Base-by-base conservation (phyloP, 2,888 invertebrate species). In the Drosophila anceps region DNA sequence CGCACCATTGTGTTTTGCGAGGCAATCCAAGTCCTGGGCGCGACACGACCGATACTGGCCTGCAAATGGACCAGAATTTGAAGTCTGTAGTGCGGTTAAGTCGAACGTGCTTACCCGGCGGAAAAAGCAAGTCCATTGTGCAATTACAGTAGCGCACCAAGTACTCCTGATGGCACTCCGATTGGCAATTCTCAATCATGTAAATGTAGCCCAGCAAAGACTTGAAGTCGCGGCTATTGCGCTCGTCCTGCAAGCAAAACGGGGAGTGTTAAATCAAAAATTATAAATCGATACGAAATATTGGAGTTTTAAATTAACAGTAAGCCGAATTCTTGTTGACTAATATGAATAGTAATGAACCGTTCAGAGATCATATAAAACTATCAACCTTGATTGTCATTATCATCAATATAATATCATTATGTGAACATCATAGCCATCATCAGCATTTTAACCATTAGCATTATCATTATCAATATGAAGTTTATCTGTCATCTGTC, bases 81-180 rank as follows among this genome's bases (percentile, higher is more conserved):
- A 62, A 58, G 65, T 61, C 58, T 66, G 48, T 48, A 41, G 18
- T 72, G 73, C 54, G 79, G 67, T 66, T 54, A n/a, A 35, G 55
- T 41, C 24, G 64, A 55, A 64, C 66, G 70, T 82, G 80, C 81
- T 90, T 84, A 92, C 93, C 92, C 67, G 90, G 87, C 44, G 93
- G 93, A 89, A 91, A 93, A 37, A 93, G 79, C 60, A 93, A 77
- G 68, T 93, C 93, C 77, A 93, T 57, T 24, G 92, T 93, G 76
- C 93, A 93, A 77, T 93, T 93, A 65, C 93, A 93, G 69, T 90
- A 91, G 37, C 81, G 79, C 33, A 91, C 70, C 77, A 92, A 81
- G 84, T 93, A 89, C 76, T 91, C 88, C 75, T 93, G 93, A 76
- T 92, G 92, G 75, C 93, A 93, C 76, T 93, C 90, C 27, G 92